Conservation (phyloP, 2,797 vertebrate species). For the Chloroceryle amazona region DNA sequence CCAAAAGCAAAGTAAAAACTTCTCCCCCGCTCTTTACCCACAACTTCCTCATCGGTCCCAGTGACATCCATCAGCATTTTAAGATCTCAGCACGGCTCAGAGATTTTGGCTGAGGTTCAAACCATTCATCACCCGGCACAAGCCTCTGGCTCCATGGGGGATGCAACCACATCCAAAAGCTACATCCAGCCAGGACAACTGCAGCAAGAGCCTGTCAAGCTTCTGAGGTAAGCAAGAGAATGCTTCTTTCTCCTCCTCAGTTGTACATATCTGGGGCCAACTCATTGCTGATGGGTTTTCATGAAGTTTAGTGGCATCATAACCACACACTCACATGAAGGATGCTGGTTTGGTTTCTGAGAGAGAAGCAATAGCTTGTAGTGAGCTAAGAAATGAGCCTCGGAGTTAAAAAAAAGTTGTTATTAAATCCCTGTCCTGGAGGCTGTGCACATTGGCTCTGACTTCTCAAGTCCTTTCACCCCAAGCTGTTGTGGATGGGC, state of each 20-base stretch:
- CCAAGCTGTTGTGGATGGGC: not conserved
- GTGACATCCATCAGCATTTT: not conserved
- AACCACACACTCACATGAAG: not conserved
- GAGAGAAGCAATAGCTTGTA: not conserved
- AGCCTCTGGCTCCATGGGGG: not conserved
- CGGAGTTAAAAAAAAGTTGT: not conserved
- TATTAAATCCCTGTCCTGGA: not conserved
- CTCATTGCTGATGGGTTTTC: not conserved
- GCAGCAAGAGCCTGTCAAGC: not conserved
- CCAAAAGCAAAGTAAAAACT: not conserved
- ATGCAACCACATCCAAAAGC: not conserved
- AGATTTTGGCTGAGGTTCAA: not conserved
- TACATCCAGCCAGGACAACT: not conserved
- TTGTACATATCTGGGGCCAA: not conserved
- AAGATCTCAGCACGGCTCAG: not conserved
- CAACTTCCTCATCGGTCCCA: not conserved
- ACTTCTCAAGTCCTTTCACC: accelerated
- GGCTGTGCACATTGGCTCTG: not conserved
- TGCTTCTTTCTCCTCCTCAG: accelerated
- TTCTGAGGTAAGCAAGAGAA: not conserved
- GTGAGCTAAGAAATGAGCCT: not conserved
- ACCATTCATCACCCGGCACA: not conserved
- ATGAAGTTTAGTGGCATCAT: accelerated
- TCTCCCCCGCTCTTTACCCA: not conserved
- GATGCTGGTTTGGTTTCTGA: not conserved